Base-by-base conservation (phyloP, 2,113 vertebrate species). In the Laterallus jamaicensis region DNA sequence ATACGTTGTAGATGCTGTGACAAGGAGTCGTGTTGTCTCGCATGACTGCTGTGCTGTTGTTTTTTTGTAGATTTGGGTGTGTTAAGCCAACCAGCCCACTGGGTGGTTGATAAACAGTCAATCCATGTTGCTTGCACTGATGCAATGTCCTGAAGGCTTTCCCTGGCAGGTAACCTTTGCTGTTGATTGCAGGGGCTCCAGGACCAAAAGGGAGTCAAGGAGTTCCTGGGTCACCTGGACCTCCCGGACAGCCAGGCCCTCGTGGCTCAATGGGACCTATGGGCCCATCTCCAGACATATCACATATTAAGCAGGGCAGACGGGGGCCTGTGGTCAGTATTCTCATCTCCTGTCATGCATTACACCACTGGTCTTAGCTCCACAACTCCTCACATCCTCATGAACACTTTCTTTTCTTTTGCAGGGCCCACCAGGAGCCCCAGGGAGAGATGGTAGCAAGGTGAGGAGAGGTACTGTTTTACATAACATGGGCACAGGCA, bases 241-340 rank as follows among this genome's bases (percentile, higher is more conserved):
- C 98, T 56, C 98, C 98, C 0, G 99, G 99, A 29, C 97, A 98
- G 68, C 98, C 99, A 5, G 99, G 99, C 52, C 99, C 99, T 4
- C 98, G 99, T 54, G 99, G 99, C 92, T 98, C 99, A 10, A 99
- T 99, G 99, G 99, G 99, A 78, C 99, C 99, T 20, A 98, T 99
- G 88, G 99, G 99, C 44, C 99, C 99, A 13, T 99, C 99, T 84
- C 99, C 99, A 60, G 99, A 99, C 39, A 97, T 99, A 92, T 98
- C 98, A 59, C 99, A 99, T 92, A 98, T 99, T 88, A 99, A 99
- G 94, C 99, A 99, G 96, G 99, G 99, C 88, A 98, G 98, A 63
- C 98, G 99, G 64, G 99, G 99, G 67, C 98, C 99, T 6, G 98
- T 99, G 99, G 99, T 99, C 82, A 98, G 99, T 98, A 98, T 96